Percentiles rank a stretch among this genome's conserved stretches.
Conservation (phyloP, 2,888 invertebrate species). For the Megamerina dolium region DNA sequence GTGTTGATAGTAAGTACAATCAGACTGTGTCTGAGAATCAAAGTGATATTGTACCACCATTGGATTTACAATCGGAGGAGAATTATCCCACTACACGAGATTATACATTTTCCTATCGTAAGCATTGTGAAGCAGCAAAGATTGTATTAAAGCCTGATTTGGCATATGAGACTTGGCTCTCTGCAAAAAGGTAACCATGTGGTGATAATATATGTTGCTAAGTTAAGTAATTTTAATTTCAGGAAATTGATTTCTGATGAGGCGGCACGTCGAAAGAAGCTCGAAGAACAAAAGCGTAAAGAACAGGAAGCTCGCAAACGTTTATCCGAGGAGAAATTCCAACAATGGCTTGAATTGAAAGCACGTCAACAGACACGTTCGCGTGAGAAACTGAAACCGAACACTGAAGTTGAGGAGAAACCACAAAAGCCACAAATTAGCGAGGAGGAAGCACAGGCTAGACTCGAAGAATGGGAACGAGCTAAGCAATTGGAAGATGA, state of each 20-base stretch:
- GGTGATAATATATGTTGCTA: not conserved
- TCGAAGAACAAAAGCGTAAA: constrained; percentile 21
- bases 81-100: constrained; percentile 29
- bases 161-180: constrained; percentile 41
- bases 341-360: constrained; percentile 37
- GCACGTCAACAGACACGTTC: constrained; percentile 13
- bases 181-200: constrained; percentile 32
- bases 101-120: constrained; percentile 26
- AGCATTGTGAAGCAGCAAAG: constrained; percentile 27
- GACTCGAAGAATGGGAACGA: constrained; percentile 30
- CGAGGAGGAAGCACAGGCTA: constrained; percentile 20
- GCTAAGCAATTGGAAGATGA: constrained; percentile 28
- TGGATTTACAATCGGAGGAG: constrained; percentile 32
- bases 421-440: constrained; percentile 15
- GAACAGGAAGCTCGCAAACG: constrained; percentile 28
- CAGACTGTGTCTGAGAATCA: constrained; percentile 18
- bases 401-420: constrained; percentile 5
- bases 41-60: constrained; percentile 30
- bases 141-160: constrained; percentile 29
- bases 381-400: constrained; percentile 9
- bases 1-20: constrained; percentile 17
- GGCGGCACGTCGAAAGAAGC: constrained; percentile 22
- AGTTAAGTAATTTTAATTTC: not conserved
- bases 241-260: constrained; percentile 28
- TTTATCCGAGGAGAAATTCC: constrained; percentile 31